Base-by-base conservation (phyloP, 2,113 vertebrate species). In the Tupaia chinensis region DNA sequence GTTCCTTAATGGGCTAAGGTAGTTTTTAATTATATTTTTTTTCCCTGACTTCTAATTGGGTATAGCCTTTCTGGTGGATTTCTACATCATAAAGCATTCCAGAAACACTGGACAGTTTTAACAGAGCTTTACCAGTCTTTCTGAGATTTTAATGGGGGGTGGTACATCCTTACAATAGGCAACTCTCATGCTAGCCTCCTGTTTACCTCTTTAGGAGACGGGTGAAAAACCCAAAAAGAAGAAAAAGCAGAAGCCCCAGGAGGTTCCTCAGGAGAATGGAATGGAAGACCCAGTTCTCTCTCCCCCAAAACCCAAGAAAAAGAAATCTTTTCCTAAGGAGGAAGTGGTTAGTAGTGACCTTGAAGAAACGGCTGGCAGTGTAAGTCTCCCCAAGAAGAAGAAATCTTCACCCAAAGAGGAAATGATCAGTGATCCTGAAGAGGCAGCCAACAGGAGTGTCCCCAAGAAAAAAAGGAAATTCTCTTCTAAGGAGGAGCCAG, bases 171-270 rank as follows among this genome's bases (percentile, higher is more conserved):
- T 23, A 29, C 9, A 9, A 3, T 27, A 10, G 56, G 4, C 63
- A 56, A 74, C 17, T 63, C 1, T 29, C 4, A 27, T 27, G 8
- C 23, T 29, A 34, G 7, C 16, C 61, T 77, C n/a, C 66, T 9
- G 9, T 9, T 2, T 2, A 4, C 1, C n/a, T 32, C 12, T 12
- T 4, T 82, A 99, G 98, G 98, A 98, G 15, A 95, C 0, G 1
- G 65, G 0, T 53, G 91, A 0, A 98, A 98, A 73, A 93, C 98
- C 98, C 85, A 99, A 98, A 84, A 99, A 98, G 94, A 98, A 99
- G 91, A 99, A 98, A 66, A 97, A 97, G 92, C 32, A 97, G 61
- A 91, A 97, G 2, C 20, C 79, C 0, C 98, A 98, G 17, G 98
- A 89, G 0, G 95, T 61, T 32, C 96, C 95, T 87, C 97, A 97